phyloP scores from a whole-genome alignment of 2,888 invertebrate species.

The Bembecia ichneumoniformis region DNA sequence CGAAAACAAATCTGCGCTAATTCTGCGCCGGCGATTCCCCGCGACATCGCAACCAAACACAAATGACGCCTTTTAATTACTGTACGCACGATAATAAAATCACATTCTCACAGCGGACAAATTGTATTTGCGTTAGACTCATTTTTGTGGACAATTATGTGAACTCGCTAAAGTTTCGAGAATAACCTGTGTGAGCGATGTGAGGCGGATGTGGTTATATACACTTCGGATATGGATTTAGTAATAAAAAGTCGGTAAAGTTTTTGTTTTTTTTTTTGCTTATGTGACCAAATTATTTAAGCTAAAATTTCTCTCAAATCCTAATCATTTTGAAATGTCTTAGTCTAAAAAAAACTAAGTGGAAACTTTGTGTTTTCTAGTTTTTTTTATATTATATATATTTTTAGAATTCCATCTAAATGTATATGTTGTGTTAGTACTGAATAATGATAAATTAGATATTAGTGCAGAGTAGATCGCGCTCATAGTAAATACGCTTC shows the following conservation, averaged over 20 bases:
- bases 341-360: no score
- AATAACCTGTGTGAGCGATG: conserved; percentile 37
- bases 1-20: conserved; percentile 56
- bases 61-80: not conserved
- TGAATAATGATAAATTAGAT: conserved; percentile 8
- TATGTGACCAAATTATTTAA: no score
- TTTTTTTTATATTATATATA: conserved; percentile 1
- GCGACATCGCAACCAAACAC: not conserved
- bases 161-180: no score
- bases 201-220: conserved; percentile 40
- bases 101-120: no score
- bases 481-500: conserved; percentile 35
- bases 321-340: no score
- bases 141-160: no score
- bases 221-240: conserved; percentile 64
- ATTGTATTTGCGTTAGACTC: no score
- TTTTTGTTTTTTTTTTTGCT: conserved; percentile 18
- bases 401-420: conserved; percentile 1
- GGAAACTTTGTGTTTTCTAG: not conserved
- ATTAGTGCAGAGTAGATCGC: conserved; percentile 28
- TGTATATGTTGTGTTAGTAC: conserved; percentile 5
- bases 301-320: no score
- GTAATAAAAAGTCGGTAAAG: conserved; percentile 69
- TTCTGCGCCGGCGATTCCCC: conserved; percentile 35
- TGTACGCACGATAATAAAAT: not conserved